Evolutionary conservation across 2,113 vertebrate species (phyloP).

Genomic region (Propithecus coquereli): DNA sequence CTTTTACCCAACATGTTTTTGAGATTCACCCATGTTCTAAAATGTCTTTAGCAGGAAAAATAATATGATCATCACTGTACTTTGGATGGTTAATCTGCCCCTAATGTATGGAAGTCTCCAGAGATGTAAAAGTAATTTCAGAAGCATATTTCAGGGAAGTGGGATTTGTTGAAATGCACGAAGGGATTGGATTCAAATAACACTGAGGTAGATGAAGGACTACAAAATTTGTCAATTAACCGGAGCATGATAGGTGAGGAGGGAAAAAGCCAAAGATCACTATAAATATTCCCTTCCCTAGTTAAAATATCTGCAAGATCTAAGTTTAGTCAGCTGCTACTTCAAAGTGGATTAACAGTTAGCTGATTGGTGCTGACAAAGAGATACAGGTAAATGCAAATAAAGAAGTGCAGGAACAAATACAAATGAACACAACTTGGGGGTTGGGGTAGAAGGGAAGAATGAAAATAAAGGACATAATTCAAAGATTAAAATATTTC

Average conservation of each 20-base stretch:
- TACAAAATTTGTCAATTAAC: neutral
- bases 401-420: neutral
- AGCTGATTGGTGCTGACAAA: neutral
- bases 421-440: neutral
- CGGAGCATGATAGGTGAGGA: neutral
- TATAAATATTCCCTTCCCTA: neutral
- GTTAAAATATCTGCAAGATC: neutral
- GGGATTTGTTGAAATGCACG: neutral
- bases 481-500: conserved; percentile 12
- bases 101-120: neutral
- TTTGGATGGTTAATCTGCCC: neutral
- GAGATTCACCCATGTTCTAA: conserved; percentile 14
- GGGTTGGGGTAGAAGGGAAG: neutral
- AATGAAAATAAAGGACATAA: neutral
- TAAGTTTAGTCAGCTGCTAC: neutral
- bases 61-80: neutral
- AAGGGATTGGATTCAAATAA: neutral
- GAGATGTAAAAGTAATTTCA: conserved; percentile 1
- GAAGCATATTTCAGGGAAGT: neutral
- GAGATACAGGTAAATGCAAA: neutral
- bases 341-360: neutral
- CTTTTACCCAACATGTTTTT: conserved; percentile 20
- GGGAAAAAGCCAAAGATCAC: neutral
- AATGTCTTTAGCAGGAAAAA: neutral
- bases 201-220: neutral